Base-by-base conservation (phyloP, 1,140 invertebrate genomes). In the Uloborus diversus region DNA sequence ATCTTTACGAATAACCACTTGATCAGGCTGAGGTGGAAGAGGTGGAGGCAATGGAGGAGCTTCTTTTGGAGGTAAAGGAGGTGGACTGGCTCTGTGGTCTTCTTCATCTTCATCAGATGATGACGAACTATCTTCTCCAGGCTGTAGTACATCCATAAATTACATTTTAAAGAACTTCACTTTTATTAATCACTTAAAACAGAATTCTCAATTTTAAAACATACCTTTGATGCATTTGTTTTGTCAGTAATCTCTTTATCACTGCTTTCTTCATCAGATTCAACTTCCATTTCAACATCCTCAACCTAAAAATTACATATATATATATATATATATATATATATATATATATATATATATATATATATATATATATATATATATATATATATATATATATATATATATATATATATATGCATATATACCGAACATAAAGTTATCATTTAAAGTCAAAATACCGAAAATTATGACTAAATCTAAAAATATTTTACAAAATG, bases 1-100 rank as follows among this genome's bases (percentile, higher is more conserved):
- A 70, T 92, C 92, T 86, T 97, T 97, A 84, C 96, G 96, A 69
- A 99, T 95, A 35, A 99, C 90, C 51, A 99, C 96, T 85, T 97
- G 95, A 85, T 97, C 96, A 28, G 94, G 87, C 32, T 86, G 86
- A 2, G 90, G 94, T 0, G 94, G 92, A 13, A 96, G 92, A 17
- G 96, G 95, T 61, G 96, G 87, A 11, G 92, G 92, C 2, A 82
- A 62, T 35, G 93, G 90, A 30, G 91, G 91, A n/a, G 91, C 89
- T 82, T 88, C 88, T 59, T 86, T 82, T 66, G 89, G 94, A 1
- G 94, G 92, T 13, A 95, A 92, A 11, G 96, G 95, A 62, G 96
- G 87, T 13, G 92, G 92, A 4, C 82, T 81, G 13, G 92, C 90
- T 25, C 91, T 13, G 78, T 66, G 47, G 66, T 71, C 11, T 20